These are phyloP conservation scores for Caenorhabditis sp. DNA, from an alignment of 2,888 invertebrate genomes.

Conservation along the genomic window DNA sequence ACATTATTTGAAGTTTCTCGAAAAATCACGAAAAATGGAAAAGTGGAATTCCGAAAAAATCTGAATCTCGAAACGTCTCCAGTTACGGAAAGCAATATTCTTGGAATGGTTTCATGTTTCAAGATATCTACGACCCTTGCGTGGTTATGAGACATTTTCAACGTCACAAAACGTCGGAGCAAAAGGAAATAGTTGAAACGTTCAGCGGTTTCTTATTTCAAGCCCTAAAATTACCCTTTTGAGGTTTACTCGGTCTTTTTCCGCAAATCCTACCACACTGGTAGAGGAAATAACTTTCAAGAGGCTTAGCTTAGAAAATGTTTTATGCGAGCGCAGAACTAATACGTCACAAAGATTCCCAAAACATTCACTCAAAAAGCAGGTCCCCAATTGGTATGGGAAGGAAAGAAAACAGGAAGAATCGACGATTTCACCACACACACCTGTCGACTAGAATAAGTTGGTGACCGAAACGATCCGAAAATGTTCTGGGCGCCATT, in stretches of 20 bases:
- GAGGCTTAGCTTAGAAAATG: conserved; percentile 31
- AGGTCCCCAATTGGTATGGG: conserved; percentile 14
- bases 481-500: background rate
- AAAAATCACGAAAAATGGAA: background rate
- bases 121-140: conserved; percentile 55
- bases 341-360: conserved; percentile 55
- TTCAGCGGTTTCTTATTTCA: conserved; percentile 51
- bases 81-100: conserved; percentile 64
- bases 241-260: conserved; percentile 14
- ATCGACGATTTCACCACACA: background rate
- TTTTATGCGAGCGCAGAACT: conserved; percentile 45
- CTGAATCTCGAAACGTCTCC: conserved; percentile 53
- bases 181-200: conserved; percentile 42
- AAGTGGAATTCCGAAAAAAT: conserved; percentile 52
- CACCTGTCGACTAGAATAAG: conserved; percentile 43
- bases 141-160: conserved; percentile 58
- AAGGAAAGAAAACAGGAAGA: background rate
- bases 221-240: conserved; percentile 31
- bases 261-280: conserved; percentile 29
- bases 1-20: conserved; percentile 40
- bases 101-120: conserved; percentile 64
- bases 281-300: conserved; percentile 26
- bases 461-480: background rate
- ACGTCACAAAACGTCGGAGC: conserved; percentile 45
- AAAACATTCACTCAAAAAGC: conserved; percentile 47